Conservation (phyloP, 2,113 vertebrate species). For the Thunnus maccoyii region DNA sequence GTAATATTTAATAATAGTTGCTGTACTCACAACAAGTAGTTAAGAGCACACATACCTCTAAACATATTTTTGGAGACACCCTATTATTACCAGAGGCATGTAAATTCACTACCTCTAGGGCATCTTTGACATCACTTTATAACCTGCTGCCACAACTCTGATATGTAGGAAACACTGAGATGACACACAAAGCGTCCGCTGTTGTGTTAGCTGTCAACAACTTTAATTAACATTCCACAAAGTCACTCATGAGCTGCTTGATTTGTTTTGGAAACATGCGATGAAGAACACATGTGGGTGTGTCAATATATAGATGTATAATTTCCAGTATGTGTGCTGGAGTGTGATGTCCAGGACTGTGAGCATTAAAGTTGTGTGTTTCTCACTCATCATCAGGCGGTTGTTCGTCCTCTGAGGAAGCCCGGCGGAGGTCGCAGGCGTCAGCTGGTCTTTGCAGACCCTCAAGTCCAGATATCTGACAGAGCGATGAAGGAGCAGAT, state of each 20-base stretch:
- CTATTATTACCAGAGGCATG: not conserved
- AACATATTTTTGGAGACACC: not conserved
- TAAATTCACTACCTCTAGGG: too few species aligned
- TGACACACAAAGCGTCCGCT: not conserved
- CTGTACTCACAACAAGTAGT: not conserved
- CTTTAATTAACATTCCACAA: slow-evolving; percentile 39
- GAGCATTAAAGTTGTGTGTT: not conserved
- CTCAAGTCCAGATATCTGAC: slow-evolving; percentile 84
- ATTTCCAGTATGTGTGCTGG: not conserved
- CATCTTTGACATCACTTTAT: not conserved
- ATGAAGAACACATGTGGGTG: slow-evolving; percentile 28
- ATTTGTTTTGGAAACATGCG: slow-evolving; percentile 15
- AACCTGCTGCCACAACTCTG: not conserved
- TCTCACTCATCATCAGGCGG: slow-evolving; percentile 30
- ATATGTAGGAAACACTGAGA: not conserved
- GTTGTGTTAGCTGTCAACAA: not conserved
- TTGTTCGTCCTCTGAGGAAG: slow-evolving; percentile 34
- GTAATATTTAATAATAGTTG: not conserved
- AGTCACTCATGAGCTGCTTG: slow-evolving; percentile 47
- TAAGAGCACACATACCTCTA: not conserved
- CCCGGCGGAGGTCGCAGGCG: slow-evolving; percentile 59
- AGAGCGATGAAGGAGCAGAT: slow-evolving; percentile 82
- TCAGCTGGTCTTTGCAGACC: slow-evolving; percentile 84
- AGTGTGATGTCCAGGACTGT: slow-evolving; percentile 5
- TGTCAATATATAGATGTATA: slow-evolving; percentile 22